These are phyloP conservation scores for Tragelaphus buxtoni DNA, from an alignment of 2,113 vertebrate genomes.

Conservation along the genomic window DNA sequence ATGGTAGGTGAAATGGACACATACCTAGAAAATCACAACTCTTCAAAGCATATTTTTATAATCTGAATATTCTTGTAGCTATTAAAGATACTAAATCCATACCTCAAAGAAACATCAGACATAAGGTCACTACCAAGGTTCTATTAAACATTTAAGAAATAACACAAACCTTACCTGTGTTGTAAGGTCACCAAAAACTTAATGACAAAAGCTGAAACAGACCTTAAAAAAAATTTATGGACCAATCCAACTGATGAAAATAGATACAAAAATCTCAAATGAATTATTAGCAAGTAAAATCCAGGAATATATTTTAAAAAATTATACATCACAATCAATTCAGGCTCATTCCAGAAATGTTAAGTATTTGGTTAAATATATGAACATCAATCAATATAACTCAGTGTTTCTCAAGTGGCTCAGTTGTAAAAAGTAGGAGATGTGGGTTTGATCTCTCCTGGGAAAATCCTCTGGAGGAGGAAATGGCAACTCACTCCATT, in stretches of 20 bases:
- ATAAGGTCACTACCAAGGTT: neutral
- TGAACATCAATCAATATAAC: neutral
- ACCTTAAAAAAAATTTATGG: neutral
- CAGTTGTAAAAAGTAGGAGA: neutral
- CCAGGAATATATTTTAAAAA: neutral
- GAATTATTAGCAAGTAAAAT: neutral
- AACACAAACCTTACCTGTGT: neutral
- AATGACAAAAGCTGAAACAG: neutral
- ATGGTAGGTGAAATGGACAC: neutral
- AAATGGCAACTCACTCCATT: neutral
- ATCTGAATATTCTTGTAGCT: neutral
- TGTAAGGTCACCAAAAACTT: neutral
- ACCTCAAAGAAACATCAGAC: neutral
- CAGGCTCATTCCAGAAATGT: neutral
- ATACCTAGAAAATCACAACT: neutral
- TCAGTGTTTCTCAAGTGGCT: neutral
- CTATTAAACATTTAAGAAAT: neutral
- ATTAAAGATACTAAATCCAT: neutral
- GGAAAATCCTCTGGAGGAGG: neutral
- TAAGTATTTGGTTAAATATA: neutral
- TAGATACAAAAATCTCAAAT: neutral
- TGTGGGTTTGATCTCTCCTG: neutral
- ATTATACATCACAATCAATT: neutral
- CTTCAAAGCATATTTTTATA: neutral
- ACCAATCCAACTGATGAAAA: neutral